Base-by-base conservation (phyloP, 1,140 invertebrate species). In the Ceratina japonica region DNA sequence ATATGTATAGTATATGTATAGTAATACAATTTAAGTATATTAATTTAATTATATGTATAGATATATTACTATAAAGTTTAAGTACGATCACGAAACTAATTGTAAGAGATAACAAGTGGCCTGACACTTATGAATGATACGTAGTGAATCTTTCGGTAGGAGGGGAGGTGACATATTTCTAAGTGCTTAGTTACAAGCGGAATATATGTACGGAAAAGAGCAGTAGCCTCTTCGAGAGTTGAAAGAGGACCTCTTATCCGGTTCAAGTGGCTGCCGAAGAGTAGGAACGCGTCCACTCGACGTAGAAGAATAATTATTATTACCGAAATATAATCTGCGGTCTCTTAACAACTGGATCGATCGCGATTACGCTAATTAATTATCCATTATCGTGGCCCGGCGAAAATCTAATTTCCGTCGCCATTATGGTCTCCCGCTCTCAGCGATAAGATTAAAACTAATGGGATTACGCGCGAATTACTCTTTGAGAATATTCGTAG, bases 201-300 rank as follows among this genome's bases (percentile, higher is more conserved):
- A 80, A 44, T 44, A 44, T 44, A 44, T 66, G 52, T 20, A 18
- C 22, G 37, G 52, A 56, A 68, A 71, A 78, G 66, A 65, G 27
- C 24, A 62, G 20, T 10, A 5, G 65, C 16, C 37, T 44, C 37
- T 76, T 76, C 15, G 37, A 80, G 79, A 70, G 61, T 52, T 31
- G 31, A 8, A 8, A 16, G 51, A 59, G 31, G 58, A 20, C 16
- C 59, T 70, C 61, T 63, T 56, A 69, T 59, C 31, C 66, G 37
- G 64, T 80, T 71, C 31, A 59, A 80, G 79, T 71, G 75, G 51
- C 24, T 44, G 10, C 16, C 49, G 18, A 78, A 78, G 79, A 71
- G 66, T 54, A 15, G 16, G 27, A 56, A 68, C 77, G 56, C 79
- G 44, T 59, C 51, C 59, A 75, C 65, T 75, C 64, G 27, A 54